These are phyloP conservation scores for Leptinotarsa texana DNA, from an alignment of 1,140 invertebrate species.

Conservation along the genomic window DNA sequence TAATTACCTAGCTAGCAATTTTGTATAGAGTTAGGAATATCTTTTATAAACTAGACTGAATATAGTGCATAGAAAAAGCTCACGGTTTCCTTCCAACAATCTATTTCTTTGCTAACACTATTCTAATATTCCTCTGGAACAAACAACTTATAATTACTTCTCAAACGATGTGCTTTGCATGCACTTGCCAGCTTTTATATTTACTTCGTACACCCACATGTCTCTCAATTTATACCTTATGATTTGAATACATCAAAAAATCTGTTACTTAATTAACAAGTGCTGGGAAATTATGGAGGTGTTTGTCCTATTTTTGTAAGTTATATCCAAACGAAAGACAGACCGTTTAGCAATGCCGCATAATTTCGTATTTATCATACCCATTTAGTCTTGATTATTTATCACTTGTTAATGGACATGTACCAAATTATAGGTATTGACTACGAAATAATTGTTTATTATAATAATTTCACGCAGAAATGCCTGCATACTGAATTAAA, in stretches of 20 bases:
- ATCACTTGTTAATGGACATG: constrained; percentile 27
- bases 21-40: too few relatives aligned
- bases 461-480: constrained; percentile 11
- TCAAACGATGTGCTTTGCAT: neutral
- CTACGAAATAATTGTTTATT: constrained; percentile 18
- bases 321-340: constrained; percentile 12
- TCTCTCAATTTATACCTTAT: constrained; percentile 28
- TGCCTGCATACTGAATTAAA: neutral
- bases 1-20: too few relatives aligned
- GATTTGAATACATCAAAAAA: constrained; percentile 35
- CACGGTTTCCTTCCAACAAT: too few relatives aligned
- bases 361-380: constrained; percentile 10
- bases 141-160: too few relatives aligned
- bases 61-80: too few relatives aligned
- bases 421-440: constrained; percentile 28
- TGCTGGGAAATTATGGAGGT: constrained; percentile 24
- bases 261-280: constrained; percentile 30
- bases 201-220: constrained; percentile 25
- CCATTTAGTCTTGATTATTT: constrained; percentile 19
- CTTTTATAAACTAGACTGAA: too few relatives aligned
- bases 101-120: too few relatives aligned
- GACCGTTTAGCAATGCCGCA: constrained; percentile 24
- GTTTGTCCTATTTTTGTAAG: constrained; percentile 27
- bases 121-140: too few relatives aligned
- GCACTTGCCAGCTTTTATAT: constrained; percentile 3